phyloP scores from a whole-genome alignment of 2,113 vertebrate species.

The Peromyscus polionotus region DNA sequence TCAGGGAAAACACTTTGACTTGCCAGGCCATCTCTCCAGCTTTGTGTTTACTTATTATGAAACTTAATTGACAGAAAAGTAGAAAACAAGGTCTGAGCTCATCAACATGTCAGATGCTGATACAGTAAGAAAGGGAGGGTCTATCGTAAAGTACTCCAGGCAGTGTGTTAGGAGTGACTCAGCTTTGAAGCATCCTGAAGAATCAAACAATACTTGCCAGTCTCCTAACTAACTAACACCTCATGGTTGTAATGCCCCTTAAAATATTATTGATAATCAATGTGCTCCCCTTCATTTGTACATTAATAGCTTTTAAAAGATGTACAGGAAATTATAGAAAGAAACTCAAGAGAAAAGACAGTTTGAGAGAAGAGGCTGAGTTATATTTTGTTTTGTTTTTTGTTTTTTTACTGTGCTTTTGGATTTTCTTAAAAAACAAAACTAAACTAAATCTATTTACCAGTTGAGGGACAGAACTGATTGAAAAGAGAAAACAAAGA shows the following conservation, averaged over 20 bases:
- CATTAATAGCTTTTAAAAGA: constrained; percentile 42
- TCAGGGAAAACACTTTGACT: neutral
- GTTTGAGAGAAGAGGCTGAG: neutral
- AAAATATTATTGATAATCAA: neutral
- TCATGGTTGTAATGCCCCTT: neutral
- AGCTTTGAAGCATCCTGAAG: neutral
- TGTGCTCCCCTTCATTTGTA: neutral
- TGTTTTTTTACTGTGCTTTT: neutral
- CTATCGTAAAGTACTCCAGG: neutral
- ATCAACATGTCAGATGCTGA: neutral
- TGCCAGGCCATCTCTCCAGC: neutral
- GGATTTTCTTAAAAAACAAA: neutral
- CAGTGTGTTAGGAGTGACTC: neutral
- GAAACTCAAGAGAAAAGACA: constrained; percentile 4
- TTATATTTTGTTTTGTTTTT: neutral
- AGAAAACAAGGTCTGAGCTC: neutral
- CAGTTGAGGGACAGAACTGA: neutral
- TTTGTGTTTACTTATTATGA: neutral
- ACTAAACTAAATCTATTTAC: neutral
- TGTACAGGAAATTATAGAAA: constrained; percentile 14
- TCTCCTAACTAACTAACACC: neutral
- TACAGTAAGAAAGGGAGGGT: neutral
- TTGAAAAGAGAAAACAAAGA: constrained; percentile 41
- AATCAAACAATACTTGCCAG: neutral
- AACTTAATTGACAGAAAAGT: neutral